Evolutionary conservation across 2,888 invertebrate species (phyloP).

Genomic region (Gisinianus flammeolus): DNA sequence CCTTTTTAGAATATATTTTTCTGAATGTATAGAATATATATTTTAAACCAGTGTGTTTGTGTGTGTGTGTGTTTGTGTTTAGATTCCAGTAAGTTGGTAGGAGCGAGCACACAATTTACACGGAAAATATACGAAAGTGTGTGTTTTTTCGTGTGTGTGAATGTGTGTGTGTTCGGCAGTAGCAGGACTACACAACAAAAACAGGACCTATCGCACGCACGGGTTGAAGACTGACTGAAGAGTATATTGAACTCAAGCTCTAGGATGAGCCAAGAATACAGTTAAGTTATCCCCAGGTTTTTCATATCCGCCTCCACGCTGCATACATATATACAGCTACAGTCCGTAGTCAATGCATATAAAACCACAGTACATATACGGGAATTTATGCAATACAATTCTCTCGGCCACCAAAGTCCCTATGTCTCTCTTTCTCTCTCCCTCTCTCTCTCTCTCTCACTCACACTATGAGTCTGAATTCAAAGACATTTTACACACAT

Average conservation of each 20-base stretch:
- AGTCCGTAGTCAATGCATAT: too few species aligned
- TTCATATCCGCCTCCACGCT: not conserved
- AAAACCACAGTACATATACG: not conserved
- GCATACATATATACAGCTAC: not conserved
- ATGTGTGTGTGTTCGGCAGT: not conserved
- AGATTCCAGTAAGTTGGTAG: too few species aligned
- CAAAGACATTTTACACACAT: not conserved
- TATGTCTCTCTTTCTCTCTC: slow-evolving; percentile 3
- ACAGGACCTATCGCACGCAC: slow-evolving; percentile 41
- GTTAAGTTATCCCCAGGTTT: not conserved
- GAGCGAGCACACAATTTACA: too few species aligned
- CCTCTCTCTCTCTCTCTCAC: not conserved
- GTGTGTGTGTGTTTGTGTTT: too few species aligned
- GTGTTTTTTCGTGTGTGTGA: too few species aligned
- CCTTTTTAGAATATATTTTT: too few species aligned
- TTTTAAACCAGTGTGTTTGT: too few species aligned
- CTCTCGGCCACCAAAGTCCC: not conserved
- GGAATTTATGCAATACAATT: not conserved
- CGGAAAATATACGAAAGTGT: too few species aligned
- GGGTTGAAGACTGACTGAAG: slow-evolving; percentile 47
- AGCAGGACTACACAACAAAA: slow-evolving; percentile 19
- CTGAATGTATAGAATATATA: too few species aligned
- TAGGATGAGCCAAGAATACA: slow-evolving; percentile 45
- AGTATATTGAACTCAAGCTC: slow-evolving; percentile 54
- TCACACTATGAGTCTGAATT: not conserved